phyloP scores from a whole-genome alignment of 2,888 invertebrate genomes.

The Artemia sinica region DNA sequence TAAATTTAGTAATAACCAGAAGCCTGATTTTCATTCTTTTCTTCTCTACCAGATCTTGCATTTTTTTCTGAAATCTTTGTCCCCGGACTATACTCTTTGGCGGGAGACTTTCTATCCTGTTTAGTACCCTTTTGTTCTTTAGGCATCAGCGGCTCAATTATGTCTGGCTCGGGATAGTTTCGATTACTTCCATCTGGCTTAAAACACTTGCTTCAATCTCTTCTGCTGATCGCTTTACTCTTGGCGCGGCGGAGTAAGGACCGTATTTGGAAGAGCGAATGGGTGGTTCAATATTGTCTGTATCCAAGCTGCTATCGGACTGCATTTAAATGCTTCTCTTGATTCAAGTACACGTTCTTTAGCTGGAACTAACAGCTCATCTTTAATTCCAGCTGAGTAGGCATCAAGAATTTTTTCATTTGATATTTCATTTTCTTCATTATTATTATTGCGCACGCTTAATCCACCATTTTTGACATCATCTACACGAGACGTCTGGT shows the following conservation, averaged over 20 bases:
- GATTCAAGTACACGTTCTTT: not conserved
- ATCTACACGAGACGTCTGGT: not conserved
- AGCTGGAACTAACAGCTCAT: not conserved
- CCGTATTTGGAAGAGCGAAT: not conserved
- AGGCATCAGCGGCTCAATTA: not conserved
- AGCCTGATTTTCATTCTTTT: not conserved
- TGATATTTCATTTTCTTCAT: not conserved
- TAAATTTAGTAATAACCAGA: too few relatives aligned
- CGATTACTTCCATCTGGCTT: not conserved
- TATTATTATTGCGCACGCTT: not conserved
- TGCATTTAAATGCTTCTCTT: slow-evolving; percentile 1
- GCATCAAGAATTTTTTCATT: not conserved
- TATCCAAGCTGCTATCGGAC: not conserved
- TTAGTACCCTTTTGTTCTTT: not conserved
- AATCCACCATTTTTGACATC: not conserved
- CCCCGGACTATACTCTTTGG: not conserved
- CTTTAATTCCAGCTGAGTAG: not conserved
- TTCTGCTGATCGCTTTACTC: not conserved
- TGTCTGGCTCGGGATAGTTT: not conserved
- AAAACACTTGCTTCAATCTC: not conserved
- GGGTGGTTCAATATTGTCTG: not conserved
- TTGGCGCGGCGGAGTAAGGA: not conserved
- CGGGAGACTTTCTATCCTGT: not conserved
- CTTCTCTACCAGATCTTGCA: not conserved
- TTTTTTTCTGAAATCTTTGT: not conserved